Evolutionary conservation across 2,888 invertebrate genomes (phyloP), one percentile per base, ranked within the genome.

Genomic region (Torymus auratus): DNA sequence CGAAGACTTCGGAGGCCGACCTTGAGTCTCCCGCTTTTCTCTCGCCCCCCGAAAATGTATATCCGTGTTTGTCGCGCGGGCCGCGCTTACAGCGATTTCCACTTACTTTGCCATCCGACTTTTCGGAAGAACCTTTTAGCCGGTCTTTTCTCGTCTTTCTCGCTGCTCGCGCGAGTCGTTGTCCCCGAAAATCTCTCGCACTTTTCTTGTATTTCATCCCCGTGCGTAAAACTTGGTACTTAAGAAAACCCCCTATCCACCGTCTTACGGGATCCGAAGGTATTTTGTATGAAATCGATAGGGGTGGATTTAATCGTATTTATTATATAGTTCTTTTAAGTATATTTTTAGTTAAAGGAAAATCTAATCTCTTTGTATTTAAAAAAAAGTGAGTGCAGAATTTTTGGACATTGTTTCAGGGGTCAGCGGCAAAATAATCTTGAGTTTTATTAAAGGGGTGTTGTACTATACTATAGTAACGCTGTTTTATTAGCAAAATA

Each of bases 71-170:
- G 84, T 81, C 82, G 83, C 82, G 78, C 76, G 73, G 82, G 79
- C 56, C 62, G n/a, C 83, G 85, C 84, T 85, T 88, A 88, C 88
- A 88, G 78, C 86, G 86, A 87, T 88, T 88, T 86, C 86, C 86
- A 88, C 88, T 88, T 88, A 88, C 85, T 86, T 85, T 68, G 28
- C 83, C 80, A 82, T 82, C 80, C 80, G 82, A 74, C 81, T 85
- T 82, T 85, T 84, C 61, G 84, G 80, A 79, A 78, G 82, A 85
- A 56, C 71, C 78, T 82, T 82, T 78, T 75, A 81, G 67, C 62
- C 41, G 15, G 56, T 56, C 58, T 72, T 50, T 28, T 52, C 69
- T 64, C 56, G 50, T 60, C 28, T 60, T 70, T 13, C n/a, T n/a
- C 15, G 41, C 41, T 69, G 53, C 73, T 55, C 41, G 64, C 58